Base-by-base conservation (phyloP, 2,797 vertebrate genomes). In the Botia kubotai region DNA sequence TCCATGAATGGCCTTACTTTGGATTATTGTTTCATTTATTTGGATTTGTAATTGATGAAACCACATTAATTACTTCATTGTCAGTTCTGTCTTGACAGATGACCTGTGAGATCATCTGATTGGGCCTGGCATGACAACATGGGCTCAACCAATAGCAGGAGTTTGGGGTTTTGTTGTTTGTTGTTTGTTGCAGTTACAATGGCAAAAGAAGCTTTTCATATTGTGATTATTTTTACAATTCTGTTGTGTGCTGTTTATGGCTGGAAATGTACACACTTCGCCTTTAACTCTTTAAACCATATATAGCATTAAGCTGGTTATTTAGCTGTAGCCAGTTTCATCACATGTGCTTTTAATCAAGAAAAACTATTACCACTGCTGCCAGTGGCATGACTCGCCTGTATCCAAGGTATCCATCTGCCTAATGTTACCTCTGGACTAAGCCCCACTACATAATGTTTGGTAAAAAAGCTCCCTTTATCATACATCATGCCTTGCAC, bases 31-130 rank as follows among this genome's bases (percentile, higher is more conserved):
- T 39, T 39, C 7, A 39, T 39, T 39, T 39, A 4, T 8, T 39
- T 39, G 36, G 36, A 39, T 39, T 39, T 39, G 36, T 39, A 39
- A 39, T 39, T 39, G 7, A 39, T 39, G 14, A 63, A 63, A 26
- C 13, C 60, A 63, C 60, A 63, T 63, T 63, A 63, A 63, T 63
- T 63, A 16, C 60, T 63, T 63, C 2, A 63, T 33, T 63, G 60
- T 2, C 60, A 16, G 13, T 33, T 33, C 16, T 63, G 26, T 26
- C 60, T 33, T 63, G 26, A 60, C 58, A 60, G 10, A 13, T 11
- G 12, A 26, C 58, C 12, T 60, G n/a, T 57, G 33, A 33, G 19
- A 19, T 57, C n/a, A 57, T 11, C n/a, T 21, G 55, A 23, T 4
- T 26, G 23, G 23, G 23, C 23, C 57, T 60, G 57, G 11, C 21